Evolutionary conservation across 2,113 vertebrate genomes (phyloP).

Genomic region (Alouatta palliata): DNA sequence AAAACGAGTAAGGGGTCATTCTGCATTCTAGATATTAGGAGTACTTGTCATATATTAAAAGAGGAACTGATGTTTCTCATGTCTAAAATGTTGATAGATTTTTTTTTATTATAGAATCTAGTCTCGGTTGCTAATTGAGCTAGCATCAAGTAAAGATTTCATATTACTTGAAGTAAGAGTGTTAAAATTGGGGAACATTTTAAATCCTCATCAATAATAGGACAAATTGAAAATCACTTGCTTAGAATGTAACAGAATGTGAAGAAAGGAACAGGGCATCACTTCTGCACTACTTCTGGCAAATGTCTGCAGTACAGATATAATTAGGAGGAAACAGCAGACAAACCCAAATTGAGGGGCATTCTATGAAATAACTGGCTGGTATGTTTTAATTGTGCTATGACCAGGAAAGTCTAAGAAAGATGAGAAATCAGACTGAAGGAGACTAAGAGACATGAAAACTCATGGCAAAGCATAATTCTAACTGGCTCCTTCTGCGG

Average conservation of each 20-base stretch:
- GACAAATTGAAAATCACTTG: neutral
- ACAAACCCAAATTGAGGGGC: neutral
- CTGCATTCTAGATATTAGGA: neutral
- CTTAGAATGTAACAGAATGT: rapidly evolving
- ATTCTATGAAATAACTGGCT: neutral
- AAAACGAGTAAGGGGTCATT: too few relatives aligned
- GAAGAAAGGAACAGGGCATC: neutral
- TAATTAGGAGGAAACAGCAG: neutral
- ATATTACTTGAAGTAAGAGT: neutral
- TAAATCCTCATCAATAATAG: too few relatives aligned
- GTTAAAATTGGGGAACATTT: neutral
- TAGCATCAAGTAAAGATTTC: neutral
- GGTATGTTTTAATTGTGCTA: neutral
- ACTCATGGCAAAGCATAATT: too few relatives aligned
- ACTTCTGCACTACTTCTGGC: too few relatives aligned
- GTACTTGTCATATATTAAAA: neutral
- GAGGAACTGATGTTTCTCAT: neutral
- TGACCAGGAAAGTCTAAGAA: neutral
- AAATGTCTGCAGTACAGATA: neutral
- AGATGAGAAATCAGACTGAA: neutral
- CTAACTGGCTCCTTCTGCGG: neutral
- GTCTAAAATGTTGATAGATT: neutral
- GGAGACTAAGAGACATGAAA: neutral
- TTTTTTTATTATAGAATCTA: too few relatives aligned
- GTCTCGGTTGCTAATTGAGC: neutral